Base-by-base conservation (phyloP, 2,113 vertebrate genomes). In the Coregonus clupeaformis region DNA sequence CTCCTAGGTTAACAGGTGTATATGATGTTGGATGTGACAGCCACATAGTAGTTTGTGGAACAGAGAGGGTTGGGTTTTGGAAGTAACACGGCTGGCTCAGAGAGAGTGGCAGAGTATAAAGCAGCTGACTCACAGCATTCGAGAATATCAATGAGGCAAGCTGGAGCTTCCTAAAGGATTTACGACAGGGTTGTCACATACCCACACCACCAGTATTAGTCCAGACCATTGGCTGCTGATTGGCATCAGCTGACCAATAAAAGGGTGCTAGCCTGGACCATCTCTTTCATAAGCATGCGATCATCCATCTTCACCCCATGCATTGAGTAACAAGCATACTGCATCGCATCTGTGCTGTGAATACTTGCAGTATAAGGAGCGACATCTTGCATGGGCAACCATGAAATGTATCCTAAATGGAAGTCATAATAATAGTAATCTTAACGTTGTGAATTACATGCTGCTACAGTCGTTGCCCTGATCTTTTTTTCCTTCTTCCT, bases 141-240 rank as follows among this genome's bases (percentile, higher is more conserved):
- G 68, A 16, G 69, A 80, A 80, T 76, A 80, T n/a, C 78, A 80
- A 80, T 76, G 78, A 68, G 73, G 63, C 36, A 67, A 63, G 60
- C 47, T 75, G 25, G 57, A 63, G 59, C 49, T 67, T 67, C 69
- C 59, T 60, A 60, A 42, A 70, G 29, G 45, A 63, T 70, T 27
- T 49, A 69, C 7, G 27, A 32, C 45, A 74, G 72, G 72, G 65
- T 14, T 70, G 27, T 52, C 14, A 66, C 47, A 45, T 49, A 64
- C 14, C 63, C 63, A 65, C 6, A 29, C 24, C 63, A 20, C 20
- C 52, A 11, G 36, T 42, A 55, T 18, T 55, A 6, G 52, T 55
- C 36, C 9, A 42, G 36, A 6, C 13, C 52, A 55, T 55, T 55
- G 52, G 36, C 36, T 25, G 11, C 60, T 63, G 60, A 22, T 25